Conservation (phyloP, 1,140 invertebrate species). For the Andrena cerasifolii region DNA sequence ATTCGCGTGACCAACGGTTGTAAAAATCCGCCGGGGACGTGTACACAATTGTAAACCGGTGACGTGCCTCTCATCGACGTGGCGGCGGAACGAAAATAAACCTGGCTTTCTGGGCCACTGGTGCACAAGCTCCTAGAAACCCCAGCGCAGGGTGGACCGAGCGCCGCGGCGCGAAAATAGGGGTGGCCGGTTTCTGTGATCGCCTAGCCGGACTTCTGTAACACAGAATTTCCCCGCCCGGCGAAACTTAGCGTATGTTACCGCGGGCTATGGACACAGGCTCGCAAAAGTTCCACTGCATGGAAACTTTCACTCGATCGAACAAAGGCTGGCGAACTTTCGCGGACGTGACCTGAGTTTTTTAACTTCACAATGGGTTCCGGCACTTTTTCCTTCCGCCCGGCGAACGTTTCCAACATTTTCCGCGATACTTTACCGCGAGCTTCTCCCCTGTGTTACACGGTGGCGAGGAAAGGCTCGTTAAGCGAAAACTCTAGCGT, state of each 20-base stretch:
- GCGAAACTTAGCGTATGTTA: neutral
- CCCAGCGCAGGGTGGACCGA: neutral
- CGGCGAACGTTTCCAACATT: too few species aligned
- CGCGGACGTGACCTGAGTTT: neutral
- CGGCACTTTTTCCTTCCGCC: too few species aligned
- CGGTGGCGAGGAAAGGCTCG: too few species aligned
- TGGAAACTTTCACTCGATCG: neutral
- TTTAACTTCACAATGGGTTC: too few species aligned
- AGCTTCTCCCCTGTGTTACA: too few species aligned
- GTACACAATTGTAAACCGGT: constrained; percentile 43
- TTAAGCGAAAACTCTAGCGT: too few species aligned
- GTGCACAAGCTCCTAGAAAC: neutral
- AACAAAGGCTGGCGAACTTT: neutral
- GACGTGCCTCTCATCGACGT: constrained; percentile 29
- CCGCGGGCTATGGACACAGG: neutral
- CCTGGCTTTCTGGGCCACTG: constrained; percentile 41
- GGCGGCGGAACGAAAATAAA: constrained; percentile 25
- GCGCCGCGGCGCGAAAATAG: neutral
- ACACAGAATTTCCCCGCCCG: too few species aligned
- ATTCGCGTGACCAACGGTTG: constrained; percentile 43
- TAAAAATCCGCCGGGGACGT: constrained; percentile 42
- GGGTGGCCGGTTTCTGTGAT: too few species aligned
- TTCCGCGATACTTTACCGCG: too few species aligned
- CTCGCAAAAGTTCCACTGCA: neutral
- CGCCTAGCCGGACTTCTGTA: too few species aligned